Conservation (phyloP, 2,888 invertebrate species). For the Frankliniella fusca region DNA sequence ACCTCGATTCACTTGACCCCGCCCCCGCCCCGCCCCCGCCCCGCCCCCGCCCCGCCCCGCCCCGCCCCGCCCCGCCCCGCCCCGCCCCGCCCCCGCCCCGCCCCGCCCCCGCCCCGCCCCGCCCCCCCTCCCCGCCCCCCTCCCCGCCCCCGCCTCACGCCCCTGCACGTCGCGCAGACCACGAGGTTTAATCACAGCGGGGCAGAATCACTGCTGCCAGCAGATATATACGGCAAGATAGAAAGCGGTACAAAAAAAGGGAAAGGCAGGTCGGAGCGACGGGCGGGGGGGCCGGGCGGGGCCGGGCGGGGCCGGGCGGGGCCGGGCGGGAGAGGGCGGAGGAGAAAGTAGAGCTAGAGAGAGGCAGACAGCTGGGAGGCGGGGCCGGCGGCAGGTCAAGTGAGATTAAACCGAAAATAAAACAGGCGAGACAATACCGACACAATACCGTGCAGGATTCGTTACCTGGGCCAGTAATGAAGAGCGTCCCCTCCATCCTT, state of each 20-base stretch:
- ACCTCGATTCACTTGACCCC: too few species aligned
- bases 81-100: not conserved
- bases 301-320: not conserved
- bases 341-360: not conserved
- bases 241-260: constrained; percentile 2
- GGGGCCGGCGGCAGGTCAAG: not conserved
- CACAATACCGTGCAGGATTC: not conserved
- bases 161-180: not conserved
- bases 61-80: not conserved
- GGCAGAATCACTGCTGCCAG: constrained; percentile 15
- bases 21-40: too few species aligned
- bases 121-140: not conserved
- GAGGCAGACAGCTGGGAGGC: not conserved
- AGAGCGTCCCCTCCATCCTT: not conserved
- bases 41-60: not conserved
- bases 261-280: not conserved
- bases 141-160: not conserved
- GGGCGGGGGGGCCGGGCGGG: not conserved
- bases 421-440: not conserved
- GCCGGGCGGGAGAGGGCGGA: not conserved
- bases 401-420: constrained; percentile 19
- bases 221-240: constrained; percentile 24
- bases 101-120: not conserved
- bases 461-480: not conserved
- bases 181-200: constrained; percentile 6